Evolutionary conservation across 2,113 vertebrate species (phyloP).

Genomic region (Hemibagrus wyckioides): DNA sequence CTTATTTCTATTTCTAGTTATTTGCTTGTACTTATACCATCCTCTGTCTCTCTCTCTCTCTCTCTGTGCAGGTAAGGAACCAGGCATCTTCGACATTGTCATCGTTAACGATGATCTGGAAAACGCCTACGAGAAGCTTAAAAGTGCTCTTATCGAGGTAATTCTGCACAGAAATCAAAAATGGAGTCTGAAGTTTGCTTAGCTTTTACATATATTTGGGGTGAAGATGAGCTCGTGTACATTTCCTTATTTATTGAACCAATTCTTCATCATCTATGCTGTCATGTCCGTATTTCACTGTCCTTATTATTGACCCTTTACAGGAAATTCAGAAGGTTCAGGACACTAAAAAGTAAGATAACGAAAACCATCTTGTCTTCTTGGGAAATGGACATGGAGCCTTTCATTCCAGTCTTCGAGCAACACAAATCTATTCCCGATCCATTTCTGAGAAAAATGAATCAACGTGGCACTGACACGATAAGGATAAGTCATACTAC

Average conservation of each 20-base stretch:
- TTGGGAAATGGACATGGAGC: slow-evolving; percentile 3
- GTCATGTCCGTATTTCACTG: background rate
- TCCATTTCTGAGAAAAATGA: background rate
- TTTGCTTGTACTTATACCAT: background rate
- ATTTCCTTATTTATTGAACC: background rate
- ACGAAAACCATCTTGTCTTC: background rate
- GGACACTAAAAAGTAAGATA: slow-evolving; percentile 58
- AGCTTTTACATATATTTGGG: background rate
- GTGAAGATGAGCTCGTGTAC: too few relatives aligned
- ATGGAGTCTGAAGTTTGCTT: background rate
- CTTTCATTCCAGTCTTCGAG: slow-evolving; percentile 23
- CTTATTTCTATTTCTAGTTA: background rate
- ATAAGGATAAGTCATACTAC: background rate
- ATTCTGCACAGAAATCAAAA: slow-evolving; percentile 35
- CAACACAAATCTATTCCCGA: background rate
- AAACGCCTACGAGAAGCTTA: slow-evolving; percentile 81
- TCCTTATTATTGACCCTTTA: background rate
- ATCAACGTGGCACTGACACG: background rate
- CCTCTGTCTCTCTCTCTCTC: slow-evolving; percentile 26
- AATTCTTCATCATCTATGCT: background rate
- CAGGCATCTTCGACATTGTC: slow-evolving; percentile 86
- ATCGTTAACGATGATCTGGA: slow-evolving; percentile 91
- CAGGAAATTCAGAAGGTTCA: slow-evolving; percentile 75
- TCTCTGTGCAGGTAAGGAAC: slow-evolving; percentile 80
- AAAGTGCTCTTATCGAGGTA: slow-evolving; percentile 83